Evolutionary conservation across 35 echinoderm and acorn worm genomes (phyloP).

Genomic region (Lytechinus pictus): DNA sequence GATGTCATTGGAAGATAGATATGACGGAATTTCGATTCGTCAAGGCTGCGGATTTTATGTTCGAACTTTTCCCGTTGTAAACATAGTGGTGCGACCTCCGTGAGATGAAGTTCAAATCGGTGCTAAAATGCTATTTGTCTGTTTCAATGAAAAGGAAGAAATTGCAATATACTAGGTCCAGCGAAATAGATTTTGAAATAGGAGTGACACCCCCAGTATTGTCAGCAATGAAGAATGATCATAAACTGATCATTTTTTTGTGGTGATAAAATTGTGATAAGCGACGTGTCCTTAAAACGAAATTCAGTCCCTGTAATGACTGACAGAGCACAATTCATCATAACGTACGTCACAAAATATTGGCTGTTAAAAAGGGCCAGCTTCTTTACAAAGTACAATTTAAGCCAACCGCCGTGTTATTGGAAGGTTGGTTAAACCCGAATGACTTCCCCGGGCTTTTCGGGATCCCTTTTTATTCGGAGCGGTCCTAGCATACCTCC

Average conservation of each 20-base stretch:
- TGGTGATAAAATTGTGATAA: not conserved
- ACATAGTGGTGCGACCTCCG: not conserved
- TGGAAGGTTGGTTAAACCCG: not conserved
- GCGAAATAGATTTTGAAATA: not conserved
- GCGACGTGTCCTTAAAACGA: not conserved
- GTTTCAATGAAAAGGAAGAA: not conserved
- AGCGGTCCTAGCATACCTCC: conserved; percentile 13
- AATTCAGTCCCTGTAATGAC: not conserved
- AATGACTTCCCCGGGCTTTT: conserved; percentile 28
- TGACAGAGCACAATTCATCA: not conserved
- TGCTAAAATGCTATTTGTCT: not conserved
- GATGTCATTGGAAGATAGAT: not conserved
- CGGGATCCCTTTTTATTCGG: not conserved
- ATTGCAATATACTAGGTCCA: not conserved
- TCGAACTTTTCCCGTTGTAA: not conserved
- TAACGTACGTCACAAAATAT: conserved; percentile 20
- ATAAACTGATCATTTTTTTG: not conserved
- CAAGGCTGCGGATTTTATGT: not conserved
- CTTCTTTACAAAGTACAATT: not conserved
- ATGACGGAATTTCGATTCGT: not conserved
- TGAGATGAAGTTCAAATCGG: not conserved
- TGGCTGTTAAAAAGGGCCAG: not conserved
- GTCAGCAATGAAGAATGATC: not conserved
- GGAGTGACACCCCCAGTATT: not conserved
- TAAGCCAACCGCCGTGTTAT: conserved; percentile 8